phyloP scores from a whole-genome alignment of 2,888 invertebrate species.

The Platerodrilus igneus region DNA sequence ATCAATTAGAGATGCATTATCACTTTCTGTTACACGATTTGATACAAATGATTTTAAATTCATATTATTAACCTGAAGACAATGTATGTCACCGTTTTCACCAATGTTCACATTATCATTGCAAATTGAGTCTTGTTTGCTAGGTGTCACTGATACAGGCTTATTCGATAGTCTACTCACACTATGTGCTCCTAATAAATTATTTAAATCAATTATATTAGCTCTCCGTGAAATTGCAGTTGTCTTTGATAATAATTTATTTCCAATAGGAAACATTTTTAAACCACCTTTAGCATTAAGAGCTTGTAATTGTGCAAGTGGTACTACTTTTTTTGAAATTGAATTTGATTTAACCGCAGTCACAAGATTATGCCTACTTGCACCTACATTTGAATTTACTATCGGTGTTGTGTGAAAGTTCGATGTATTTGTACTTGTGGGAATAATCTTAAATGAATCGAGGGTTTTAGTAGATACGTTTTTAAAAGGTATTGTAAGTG shows the following conservation, averaged over 20 bases:
- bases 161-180: neutral
- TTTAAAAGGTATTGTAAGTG: constrained; percentile 44
- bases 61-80: too few relatives aligned
- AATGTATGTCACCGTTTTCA: too few relatives aligned
- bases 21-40: too few relatives aligned
- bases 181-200: neutral
- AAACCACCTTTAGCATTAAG: constrained; percentile 45
- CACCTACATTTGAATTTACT: constrained; percentile 26
- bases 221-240: constrained; percentile 28
- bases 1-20: constrained; percentile 17
- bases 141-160: neutral
- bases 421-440: constrained; percentile 20
- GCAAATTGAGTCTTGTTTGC: neutral
- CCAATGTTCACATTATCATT: neutral
- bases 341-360: constrained; percentile 42
- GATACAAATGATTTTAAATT: too few relatives aligned
- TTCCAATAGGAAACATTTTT: constrained; percentile 43
- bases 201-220: constrained; percentile 9
- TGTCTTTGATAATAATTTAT: constrained; percentile 42
- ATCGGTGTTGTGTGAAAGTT: constrained; percentile 22
- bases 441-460: constrained; percentile 46
- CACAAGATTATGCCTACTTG: constrained; percentile 43
- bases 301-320: constrained; percentile 44
- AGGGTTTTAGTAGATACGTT: constrained; percentile 45
- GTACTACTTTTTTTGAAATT: constrained; percentile 41